A percentile compares a stretch with the other conserved stretches of the same genome.
Conservation (phyloP, 2,113 vertebrate species). For the Pardalotus punctatus region DNA sequence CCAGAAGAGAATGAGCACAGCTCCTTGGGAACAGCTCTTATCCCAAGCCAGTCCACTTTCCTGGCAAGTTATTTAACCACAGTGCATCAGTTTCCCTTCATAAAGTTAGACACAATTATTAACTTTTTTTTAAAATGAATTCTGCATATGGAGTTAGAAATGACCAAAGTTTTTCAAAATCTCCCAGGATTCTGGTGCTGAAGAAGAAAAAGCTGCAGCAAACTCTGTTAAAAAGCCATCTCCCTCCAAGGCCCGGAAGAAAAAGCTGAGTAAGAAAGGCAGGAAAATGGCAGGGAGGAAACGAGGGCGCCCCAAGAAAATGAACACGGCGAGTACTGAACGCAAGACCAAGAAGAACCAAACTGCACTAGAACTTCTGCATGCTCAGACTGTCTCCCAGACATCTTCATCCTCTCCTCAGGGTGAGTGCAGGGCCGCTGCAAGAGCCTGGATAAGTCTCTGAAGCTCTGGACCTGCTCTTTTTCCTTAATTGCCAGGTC, state of each 20-base stretch:
- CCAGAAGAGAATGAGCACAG: not conserved
- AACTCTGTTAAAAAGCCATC: constrained; percentile 83
- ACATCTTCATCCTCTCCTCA: constrained; percentile 88
- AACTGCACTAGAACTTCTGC: constrained; percentile 89
- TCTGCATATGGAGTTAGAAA: not conserved
- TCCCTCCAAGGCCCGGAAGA: constrained; percentile 85
- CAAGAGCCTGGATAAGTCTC: not conserved
- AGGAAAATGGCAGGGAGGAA: constrained; percentile 92
- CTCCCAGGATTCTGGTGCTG: constrained; percentile 85
- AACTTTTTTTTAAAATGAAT: not conserved
- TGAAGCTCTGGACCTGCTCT: not conserved
- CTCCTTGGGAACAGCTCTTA: not conserved
- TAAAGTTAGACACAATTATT: not conserved
- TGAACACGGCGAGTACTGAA: constrained; percentile 75
- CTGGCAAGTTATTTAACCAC: not conserved
- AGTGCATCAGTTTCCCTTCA: not conserved
- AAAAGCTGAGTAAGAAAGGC: constrained; percentile 87
- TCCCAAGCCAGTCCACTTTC: not conserved
- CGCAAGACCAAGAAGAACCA: constrained; percentile 91
- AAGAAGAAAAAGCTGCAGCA: constrained; percentile 83
- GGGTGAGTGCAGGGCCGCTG: constrained; percentile 71
- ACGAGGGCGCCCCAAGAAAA: constrained; percentile 95
- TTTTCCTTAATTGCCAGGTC: not conserved
- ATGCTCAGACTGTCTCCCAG: constrained; percentile 84
- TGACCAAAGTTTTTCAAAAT: not conserved